Percentiles rank a stretch among this genome's conserved stretches.
phyloP scores from a whole-genome alignment of 2,113 vertebrate genomes.

The Empidonax alnorum region DNA sequence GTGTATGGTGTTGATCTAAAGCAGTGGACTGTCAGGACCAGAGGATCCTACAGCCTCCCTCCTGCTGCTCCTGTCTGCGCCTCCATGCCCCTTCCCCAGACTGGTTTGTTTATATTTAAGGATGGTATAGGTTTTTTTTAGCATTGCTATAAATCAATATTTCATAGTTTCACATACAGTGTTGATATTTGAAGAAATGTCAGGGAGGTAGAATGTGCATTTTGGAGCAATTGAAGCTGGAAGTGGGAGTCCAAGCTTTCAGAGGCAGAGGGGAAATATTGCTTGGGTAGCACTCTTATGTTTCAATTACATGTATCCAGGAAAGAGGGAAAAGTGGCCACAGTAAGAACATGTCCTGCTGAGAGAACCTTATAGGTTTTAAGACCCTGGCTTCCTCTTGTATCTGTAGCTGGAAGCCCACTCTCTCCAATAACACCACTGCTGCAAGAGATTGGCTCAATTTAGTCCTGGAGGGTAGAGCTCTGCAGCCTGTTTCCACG shows the following conservation, averaged over 20 bases:
- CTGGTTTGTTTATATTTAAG: not conserved
- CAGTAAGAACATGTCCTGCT: fast-evolving
- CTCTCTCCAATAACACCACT: fast-evolving
- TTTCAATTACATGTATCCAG: not conserved
- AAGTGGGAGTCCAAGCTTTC: not conserved
- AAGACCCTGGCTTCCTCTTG: not conserved
- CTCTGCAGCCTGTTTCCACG: not conserved
- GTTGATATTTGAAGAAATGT: not conserved
- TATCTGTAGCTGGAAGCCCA: not conserved
- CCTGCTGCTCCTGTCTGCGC: not conserved
- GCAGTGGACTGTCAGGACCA: not conserved
- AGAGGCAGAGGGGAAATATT: not conserved
- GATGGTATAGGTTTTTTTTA: not conserved
- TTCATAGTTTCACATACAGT: not conserved
- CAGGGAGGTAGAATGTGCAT: not conserved
- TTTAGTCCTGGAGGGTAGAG: not conserved
- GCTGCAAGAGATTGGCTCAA: not conserved
- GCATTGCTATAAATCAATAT: not conserved
- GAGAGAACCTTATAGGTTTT: not conserved
- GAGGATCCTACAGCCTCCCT: not conserved
- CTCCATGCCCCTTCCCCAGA: not conserved
- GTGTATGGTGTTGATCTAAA: fast-evolving
- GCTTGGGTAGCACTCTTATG: not conserved
- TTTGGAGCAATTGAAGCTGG: not conserved
- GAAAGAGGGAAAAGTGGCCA: not conserved